phyloP scores from a whole-genome alignment of 2,113 vertebrate genomes.

The Puntigrus tetrazona region DNA sequence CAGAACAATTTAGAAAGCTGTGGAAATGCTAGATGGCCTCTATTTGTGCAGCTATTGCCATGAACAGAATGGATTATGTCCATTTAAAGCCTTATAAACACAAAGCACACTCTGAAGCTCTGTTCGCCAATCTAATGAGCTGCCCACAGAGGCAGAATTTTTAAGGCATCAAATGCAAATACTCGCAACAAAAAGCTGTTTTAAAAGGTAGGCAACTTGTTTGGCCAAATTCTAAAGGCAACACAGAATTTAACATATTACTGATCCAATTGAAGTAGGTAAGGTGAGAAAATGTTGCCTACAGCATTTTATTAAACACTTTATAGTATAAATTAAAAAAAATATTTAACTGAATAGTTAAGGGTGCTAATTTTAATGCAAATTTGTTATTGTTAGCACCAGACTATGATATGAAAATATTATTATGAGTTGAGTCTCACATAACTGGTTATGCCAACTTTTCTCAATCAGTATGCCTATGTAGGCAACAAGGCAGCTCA shows the following conservation, averaged over 20 bases:
- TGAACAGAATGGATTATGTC: constrained; percentile 1
- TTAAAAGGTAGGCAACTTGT: not conserved
- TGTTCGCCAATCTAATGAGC: constrained; percentile 4
- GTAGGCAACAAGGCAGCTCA: not conserved
- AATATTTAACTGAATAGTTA: not conserved
- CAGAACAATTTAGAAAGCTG: constrained; percentile 1
- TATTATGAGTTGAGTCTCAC: not conserved
- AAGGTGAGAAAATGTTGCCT: not conserved
- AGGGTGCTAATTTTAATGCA: not conserved
- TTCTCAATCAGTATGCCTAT: not conserved
- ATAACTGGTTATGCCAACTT: not conserved
- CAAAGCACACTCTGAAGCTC: not conserved
- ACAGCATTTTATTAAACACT: not conserved
- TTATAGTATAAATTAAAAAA: not conserved
- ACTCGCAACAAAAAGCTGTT: not conserved
- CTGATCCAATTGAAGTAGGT: not conserved
- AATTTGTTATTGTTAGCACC: not conserved
- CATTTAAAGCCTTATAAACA: not conserved
- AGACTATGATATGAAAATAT: not conserved
- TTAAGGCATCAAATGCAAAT: not conserved
- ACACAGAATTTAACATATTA: not conserved
- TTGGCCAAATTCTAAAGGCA: not conserved
- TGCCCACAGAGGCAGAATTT: not conserved
- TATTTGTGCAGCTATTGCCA: not conserved
- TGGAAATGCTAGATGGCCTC: constrained; percentile 1